Evolutionary conservation across 2,797 vertebrate species (phyloP), one percentile per base, ranked within the genome.

Genomic region (Coreius guichenoti): DNA sequence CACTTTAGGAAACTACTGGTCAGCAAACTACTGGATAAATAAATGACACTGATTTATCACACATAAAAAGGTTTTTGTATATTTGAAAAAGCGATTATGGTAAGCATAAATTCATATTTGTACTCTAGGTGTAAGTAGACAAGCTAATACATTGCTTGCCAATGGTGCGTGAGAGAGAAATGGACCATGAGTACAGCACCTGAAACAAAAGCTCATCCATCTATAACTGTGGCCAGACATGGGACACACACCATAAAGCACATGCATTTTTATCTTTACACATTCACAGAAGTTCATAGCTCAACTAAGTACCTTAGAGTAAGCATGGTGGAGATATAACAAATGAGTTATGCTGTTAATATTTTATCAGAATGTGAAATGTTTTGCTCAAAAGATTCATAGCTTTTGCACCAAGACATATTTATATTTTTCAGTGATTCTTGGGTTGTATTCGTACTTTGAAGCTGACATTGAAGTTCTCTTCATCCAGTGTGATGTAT

Each of bases 211-310:
- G 70, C 58, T 74, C 51, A 74, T 14, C 47, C 72, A 76, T 67
- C 45, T 54, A 63, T 26, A 76, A 67, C 72, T 54, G n/a, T 26
- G 4, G 56, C 69, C 81, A 65, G 43, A 45, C 79, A 75, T 13
- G 33, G 79, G 68, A 76, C 56, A 83, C 72, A 81, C 76, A 76
- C 80, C 63, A 85, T 76, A 86, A 85, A 82, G 63, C 75, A 58
- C 79, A 65, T 86, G 75, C 69, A 86, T 84, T 89, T 86, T 86
- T 65, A 86, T 82, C 33, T 67, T 63, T 74, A 75, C 69, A n/a
- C 49, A 49, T 80, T 79, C 56, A 68, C 16, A 23, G 11, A 49
- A 2, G 16, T 54, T 84, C 54, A 54, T 51, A 49, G 67, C 63
- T 68, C 81, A 79, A 81, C 36, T 4, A 79, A 67, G 58, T 29